Base-by-base conservation (phyloP, 2,797 vertebrate species). In the Lates japonicus region DNA sequence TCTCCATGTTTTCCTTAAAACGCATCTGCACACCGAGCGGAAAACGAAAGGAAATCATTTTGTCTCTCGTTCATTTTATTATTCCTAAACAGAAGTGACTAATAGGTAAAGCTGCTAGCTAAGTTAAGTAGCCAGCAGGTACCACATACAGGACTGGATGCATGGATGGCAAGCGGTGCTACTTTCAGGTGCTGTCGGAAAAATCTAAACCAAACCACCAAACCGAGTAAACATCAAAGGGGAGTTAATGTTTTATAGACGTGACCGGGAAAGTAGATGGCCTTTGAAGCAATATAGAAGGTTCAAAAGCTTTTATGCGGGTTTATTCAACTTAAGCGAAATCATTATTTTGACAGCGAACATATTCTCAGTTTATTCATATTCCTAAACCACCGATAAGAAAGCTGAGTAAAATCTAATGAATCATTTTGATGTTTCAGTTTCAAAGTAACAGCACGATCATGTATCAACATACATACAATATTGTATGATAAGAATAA, bases 101-200 rank as follows among this genome's bases (percentile, higher is more conserved):
- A 73, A 81, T 92, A 90, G 93, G 90, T 92, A 85, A 87, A 69
- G 91, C 83, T 92, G 90, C 92, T 91, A 92, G 93, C 92, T 91
- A 90, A 92, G 88, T 92, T 90, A 82, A 89, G 89, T 86, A 93
- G 93, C 91, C 92, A 90, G 94, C 93, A 94, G 92, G 93, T 92
- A 94, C 85, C 86, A 90, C 90, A 88, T 90, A 92, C 92, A 88
- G 90, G 73, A 90, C 78, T 88, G 88, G 84, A 91, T 92, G 90
- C 88, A 93, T 89, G 87, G 89, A 88, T 79, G 83, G 90, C 86
- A n/a, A n/a, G n/a, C 88, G 16, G 70, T 10, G 93, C 17, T 82
- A 86, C 91, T 4, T 93, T 93, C 79, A 88, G 0, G 0, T 1
- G 33, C 46, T 5, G 1, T 90, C 42, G 83, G 89, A 91, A 65